Evolutionary conservation across 2,113 vertebrate genomes (phyloP).

Genomic region (Leuciscus idus): DNA sequence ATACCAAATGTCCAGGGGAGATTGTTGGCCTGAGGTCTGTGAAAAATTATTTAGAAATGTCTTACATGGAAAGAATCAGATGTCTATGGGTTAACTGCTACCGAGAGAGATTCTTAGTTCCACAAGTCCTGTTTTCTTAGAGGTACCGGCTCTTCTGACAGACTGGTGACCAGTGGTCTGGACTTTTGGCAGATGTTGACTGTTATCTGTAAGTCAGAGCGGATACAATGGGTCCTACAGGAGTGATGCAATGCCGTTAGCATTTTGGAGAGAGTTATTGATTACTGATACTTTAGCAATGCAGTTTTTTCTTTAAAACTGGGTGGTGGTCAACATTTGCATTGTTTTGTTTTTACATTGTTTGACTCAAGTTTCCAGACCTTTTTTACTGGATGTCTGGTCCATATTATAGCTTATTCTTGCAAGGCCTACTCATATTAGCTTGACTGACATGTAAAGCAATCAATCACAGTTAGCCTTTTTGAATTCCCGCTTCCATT

Average conservation of each 20-base stretch:
- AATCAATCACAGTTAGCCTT: background rate
- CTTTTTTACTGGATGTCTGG: background rate
- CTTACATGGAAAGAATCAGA: slow-evolving; percentile 32
- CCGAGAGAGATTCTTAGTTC: slow-evolving; percentile 47
- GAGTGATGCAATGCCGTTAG: slow-evolving; percentile 12
- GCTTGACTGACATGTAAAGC: background rate
- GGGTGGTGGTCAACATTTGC: background rate
- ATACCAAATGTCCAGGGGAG: slow-evolving; percentile 34
- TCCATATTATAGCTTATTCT: background rate
- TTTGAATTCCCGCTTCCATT: background rate
- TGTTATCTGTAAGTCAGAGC: background rate
- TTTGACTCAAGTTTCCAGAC: background rate
- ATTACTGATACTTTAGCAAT: background rate
- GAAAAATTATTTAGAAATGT: slow-evolving; percentile 27
- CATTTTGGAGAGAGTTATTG: background rate
- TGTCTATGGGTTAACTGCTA: slow-evolving; percentile 39
- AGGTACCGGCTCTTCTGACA: slow-evolving; percentile 43
- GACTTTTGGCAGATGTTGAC: slow-evolving; percentile 34
- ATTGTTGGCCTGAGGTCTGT: slow-evolving; percentile 34
- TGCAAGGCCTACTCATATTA: background rate
- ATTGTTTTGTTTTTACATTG: background rate
- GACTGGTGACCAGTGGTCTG: slow-evolving; percentile 42
- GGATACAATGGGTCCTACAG: background rate
- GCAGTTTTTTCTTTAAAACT: background rate
- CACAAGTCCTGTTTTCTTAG: slow-evolving; percentile 9